Percentiles rank a stretch among this genome's conserved stretches.
These are phyloP conservation scores for Campoletis sonorensis DNA, from an alignment of 1,140 invertebrate species.

Conservation along the genomic window DNA sequence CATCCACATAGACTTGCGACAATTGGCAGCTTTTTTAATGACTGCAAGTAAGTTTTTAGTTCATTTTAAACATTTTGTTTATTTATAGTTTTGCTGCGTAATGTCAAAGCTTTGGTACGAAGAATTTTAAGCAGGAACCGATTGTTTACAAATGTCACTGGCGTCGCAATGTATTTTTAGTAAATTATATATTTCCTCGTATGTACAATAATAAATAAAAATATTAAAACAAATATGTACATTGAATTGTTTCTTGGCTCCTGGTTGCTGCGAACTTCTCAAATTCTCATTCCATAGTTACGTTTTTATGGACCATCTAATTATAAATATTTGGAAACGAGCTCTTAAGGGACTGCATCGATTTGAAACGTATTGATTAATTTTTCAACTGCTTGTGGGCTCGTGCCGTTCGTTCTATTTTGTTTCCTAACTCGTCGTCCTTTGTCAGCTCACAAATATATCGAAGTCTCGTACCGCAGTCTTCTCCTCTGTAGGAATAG, in stretches of 20 bases:
- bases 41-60: no score
- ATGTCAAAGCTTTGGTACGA: not conserved
- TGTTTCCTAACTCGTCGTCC: conserved; percentile 83
- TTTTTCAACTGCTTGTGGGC: conserved; percentile 46
- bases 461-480: conserved; percentile 81
- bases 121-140: not conserved
- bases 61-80: no score
- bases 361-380: conserved; percentile 55
- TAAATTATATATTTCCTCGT: conserved; percentile 1
- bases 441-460: conserved; percentile 83
- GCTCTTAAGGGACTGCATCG: not conserved
- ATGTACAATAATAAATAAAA: conserved; percentile 36
- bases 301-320: no score
- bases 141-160: not conserved
- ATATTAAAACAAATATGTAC: conserved; percentile 40
- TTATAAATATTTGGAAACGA: no score
- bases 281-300: no score
- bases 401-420: conserved; percentile 79
- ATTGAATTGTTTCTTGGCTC: not conserved
- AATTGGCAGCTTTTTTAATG: no score
- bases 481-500: conserved; percentile 84
- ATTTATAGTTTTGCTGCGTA: no score
- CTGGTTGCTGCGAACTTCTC: no score
- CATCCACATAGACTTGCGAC: no score
- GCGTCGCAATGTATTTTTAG: not conserved